Conservation (phyloP, 2,888 invertebrate genomes). For the Aporophyla nigra region DNA sequence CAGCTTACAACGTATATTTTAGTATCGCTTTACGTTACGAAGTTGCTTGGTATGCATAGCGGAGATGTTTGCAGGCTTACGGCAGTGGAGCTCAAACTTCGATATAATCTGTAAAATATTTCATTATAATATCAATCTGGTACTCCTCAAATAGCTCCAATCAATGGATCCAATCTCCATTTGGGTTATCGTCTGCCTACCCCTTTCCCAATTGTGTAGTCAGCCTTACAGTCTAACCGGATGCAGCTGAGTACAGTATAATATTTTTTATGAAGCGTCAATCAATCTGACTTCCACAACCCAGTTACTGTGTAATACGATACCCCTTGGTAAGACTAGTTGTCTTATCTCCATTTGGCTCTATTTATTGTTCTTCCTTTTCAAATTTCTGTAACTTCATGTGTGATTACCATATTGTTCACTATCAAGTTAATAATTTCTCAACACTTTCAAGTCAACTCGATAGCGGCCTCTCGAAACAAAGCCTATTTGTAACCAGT, state of each 20-base stretch:
- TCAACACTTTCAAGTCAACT: neutral
- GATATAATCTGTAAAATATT: neutral
- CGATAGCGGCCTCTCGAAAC: conserved; percentile 18
- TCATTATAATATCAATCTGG: neutral
- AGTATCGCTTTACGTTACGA: neutral
- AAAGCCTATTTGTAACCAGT: conserved; percentile 36
- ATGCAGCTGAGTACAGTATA: no score
- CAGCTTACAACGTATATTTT: neutral
- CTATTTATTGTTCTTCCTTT: neutral
- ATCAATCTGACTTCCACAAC: no score
- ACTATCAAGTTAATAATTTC: neutral
- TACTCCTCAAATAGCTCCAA: neutral
- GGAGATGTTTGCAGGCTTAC: neutral
- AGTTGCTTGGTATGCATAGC: neutral
- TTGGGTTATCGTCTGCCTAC: no score
- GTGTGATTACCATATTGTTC: conserved; percentile 6
- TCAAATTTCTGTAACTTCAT: neutral
- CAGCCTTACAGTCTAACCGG: no score
- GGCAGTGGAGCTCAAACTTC: neutral
- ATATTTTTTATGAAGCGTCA: no score
- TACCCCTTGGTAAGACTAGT: no score
- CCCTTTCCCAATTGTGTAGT: no score
- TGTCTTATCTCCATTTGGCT: neutral
- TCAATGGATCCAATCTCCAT: no score
- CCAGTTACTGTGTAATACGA: no score